Evolutionary conservation across 2,113 vertebrate species (phyloP), one percentile per base, ranked within the genome.

Genomic region (Gasterosteus nipponicus): DNA sequence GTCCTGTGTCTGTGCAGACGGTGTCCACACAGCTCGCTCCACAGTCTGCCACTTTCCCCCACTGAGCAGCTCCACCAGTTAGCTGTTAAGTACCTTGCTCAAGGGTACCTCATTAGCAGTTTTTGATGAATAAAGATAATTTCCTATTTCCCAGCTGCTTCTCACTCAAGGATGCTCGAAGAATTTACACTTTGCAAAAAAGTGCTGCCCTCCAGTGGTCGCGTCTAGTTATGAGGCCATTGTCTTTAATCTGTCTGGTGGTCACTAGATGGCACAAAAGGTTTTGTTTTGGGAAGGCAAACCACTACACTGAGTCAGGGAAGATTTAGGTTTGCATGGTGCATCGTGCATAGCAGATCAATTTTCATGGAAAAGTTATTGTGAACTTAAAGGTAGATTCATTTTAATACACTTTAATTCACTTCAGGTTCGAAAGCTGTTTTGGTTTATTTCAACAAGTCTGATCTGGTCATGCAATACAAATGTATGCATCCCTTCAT

Each of bases 201-300:
- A 61, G 67, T 56, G 33, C 46, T 78, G 53, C 71, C 42, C 31
- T 57, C 83, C 6, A 63, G 61, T 69, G 80, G 69, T 33, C 29
- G 47, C n/a, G 0, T 46, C 0, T 35, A 7, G 70, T 10, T n/a
- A 7, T 26, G 9, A 44, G 0, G 5, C 18, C 2, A n/a, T 31
- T 2, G 42, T 61, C 29, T 22, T 26, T 29, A n/a, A 31, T 2
- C 61, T 2, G 5, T 44, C 5, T 2, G 46, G 16, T 1, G 7
- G 58, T 19, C 90, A 75, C 82, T 86, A 87, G 91, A 84, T 91
- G 91, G 80, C 78, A 31, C 51, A 38, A 80, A 22, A 75, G 47
- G 22, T 44, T 77, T 73, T n/a, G 10, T 75, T 78, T 70, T 76
- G 9, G n/a, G 4, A 74, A 22, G 39, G 26, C 10, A 58, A 69